These are phyloP conservation scores for Paradoxurus hermaphroditus DNA, from an alignment of 2,113 vertebrate genomes.

Conservation along the genomic window DNA sequence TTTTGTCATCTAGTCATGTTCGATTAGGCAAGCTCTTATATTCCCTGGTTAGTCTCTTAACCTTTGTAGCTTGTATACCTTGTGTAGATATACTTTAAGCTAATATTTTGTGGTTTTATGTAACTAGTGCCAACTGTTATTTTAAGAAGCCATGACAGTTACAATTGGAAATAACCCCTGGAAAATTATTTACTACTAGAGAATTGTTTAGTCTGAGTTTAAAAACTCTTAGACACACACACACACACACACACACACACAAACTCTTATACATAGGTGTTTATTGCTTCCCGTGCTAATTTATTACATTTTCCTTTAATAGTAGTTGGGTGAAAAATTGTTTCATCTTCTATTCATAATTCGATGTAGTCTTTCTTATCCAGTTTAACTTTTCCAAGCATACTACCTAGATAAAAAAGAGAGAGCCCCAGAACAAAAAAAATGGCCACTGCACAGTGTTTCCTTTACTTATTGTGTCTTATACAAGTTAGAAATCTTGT, in stretches of 20 bases:
- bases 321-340: conserved; percentile 5
- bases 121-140: background rate
- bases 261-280: background rate
- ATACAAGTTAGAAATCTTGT: conserved; percentile 3
- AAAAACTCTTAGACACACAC: background rate
- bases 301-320: background rate
- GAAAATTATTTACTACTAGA: background rate
- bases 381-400: background rate
- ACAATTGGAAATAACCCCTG: background rate
- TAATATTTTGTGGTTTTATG: conserved; percentile 8
- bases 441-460: background rate
- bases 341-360: background rate
- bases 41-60: background rate
- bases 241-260: too few relatives aligned
- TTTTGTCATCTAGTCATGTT: conserved; percentile 12
- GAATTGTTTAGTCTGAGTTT: conserved; percentile 13
- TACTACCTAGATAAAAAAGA: background rate
- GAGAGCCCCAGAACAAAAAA: background rate
- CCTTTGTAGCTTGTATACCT: background rate
- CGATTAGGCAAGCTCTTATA: background rate
- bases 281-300: background rate
- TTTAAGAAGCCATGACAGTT: conserved; percentile 20
- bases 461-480: background rate
- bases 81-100: background rate
- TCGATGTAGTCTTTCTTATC: background rate